Base-by-base conservation (phyloP, 2,113 vertebrate genomes). In the Centropus bengalensis region DNA sequence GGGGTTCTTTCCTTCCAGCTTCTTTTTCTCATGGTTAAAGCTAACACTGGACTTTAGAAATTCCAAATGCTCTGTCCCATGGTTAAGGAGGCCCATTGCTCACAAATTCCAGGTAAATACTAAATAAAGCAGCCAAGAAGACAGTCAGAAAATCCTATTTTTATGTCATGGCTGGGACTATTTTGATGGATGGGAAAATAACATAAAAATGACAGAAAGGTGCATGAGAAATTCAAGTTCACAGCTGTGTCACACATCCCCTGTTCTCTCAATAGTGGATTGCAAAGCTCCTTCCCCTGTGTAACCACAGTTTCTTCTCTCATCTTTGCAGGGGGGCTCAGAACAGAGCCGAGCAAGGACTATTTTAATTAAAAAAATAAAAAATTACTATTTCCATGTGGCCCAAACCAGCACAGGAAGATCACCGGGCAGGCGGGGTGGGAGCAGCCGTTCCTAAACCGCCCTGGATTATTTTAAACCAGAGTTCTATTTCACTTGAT, bases 381-480 rank as follows among this genome's bases (percentile, higher is more conserved):
- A n/a, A 32, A 23, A 30, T 28, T 7, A 17, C 30, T 14, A 10
- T 66, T 95, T 89, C 55, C 63, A 78, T 4, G 16, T 77, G 76
- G 51, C 59, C 70, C 45, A 38, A 30, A 54, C 28, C 84, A 79
- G 80, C 3, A 0, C 70, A 32, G 75, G 63, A 63, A 63, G 55
- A 51, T 69, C 20, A 32, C 47, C 3, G 64, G 55, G 28, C 67
- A 58, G 68, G 42, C 7, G 0, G 68, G 60, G 64, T 86, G 42
- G 52, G 86, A 91, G 32, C 81, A 91, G 73, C 71, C 24, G n/a
- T 30, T 83, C 85, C 66, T 88, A 40, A 90, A 90, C 44, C 60
- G 83, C 82, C 77, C 52, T 12, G 69, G 83, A 84, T 95, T 87
- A 71, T 87, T 94, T 94, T 75, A 86, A 84, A 56, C 81, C 1